phyloP scores from a whole-genome alignment of 2,113 vertebrate species.

The rat (Rattus norvegicus) region GRCr8 NC_086029.1:66840001-66840500 shows the following conservation, averaged over 20 bases:
- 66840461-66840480: neutral
- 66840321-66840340: neutral
- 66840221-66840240: neutral
- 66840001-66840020: neutral
- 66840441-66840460: neutral
- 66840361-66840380: neutral
- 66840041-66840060: no score
- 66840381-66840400: neutral
- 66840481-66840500: neutral
- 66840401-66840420: neutral
- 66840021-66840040: neutral
- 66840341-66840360: neutral
- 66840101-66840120: no score
- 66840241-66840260: neutral
- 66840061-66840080: neutral
- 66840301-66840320: neutral
- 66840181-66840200: neutral
- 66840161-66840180: neutral
- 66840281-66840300: neutral
- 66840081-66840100: neutral
- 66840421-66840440: no score
- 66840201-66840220: neutral
- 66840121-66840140: neutral
- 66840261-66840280: neutral
- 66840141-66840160: neutral